Conservation (phyloP, 1,140 invertebrate species). For the Danaus plexippus region DNA sequence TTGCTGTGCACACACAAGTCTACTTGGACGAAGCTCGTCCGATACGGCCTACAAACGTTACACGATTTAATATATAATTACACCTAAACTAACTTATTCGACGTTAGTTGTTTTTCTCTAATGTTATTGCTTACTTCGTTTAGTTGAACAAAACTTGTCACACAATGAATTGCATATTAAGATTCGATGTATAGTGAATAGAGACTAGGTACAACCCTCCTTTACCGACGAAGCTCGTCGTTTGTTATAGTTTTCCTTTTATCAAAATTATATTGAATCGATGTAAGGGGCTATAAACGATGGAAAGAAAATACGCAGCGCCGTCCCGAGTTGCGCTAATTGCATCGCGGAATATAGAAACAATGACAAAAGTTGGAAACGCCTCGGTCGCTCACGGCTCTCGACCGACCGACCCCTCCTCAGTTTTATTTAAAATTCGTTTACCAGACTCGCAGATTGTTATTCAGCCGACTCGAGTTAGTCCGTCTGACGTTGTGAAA, state of each 20-base stretch:
- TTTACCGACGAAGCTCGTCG: too few relatives aligned
- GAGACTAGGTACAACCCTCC: neutral
- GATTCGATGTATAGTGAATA: too few relatives aligned
- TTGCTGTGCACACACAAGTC: constrained; percentile 37
- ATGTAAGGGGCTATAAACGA: too few relatives aligned
- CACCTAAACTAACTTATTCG: too few relatives aligned
- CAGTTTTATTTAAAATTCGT: constrained; percentile 67
- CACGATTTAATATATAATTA: neutral
- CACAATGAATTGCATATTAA: too few relatives aligned
- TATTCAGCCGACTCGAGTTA: constrained; percentile 53
- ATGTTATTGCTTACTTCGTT: too few relatives aligned
- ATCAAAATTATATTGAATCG: too few relatives aligned
- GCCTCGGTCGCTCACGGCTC: constrained; percentile 40
- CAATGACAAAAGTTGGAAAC: constrained; percentile 65
- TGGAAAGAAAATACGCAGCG: constrained; percentile 30
- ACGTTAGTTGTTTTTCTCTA: too few relatives aligned
- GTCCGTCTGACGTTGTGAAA: constrained; percentile 53
- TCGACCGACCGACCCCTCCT: constrained; percentile 40
- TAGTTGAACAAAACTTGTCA: too few relatives aligned
- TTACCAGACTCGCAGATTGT: constrained; percentile 63
- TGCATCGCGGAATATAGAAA: constrained; percentile 67
- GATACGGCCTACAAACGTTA: neutral
- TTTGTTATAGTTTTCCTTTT: too few relatives aligned
- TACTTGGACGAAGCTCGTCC: neutral
- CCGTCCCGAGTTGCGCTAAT: constrained; percentile 57